Base-by-base conservation (phyloP, 2,797 vertebrate species). In the Pampus argenteus region DNA sequence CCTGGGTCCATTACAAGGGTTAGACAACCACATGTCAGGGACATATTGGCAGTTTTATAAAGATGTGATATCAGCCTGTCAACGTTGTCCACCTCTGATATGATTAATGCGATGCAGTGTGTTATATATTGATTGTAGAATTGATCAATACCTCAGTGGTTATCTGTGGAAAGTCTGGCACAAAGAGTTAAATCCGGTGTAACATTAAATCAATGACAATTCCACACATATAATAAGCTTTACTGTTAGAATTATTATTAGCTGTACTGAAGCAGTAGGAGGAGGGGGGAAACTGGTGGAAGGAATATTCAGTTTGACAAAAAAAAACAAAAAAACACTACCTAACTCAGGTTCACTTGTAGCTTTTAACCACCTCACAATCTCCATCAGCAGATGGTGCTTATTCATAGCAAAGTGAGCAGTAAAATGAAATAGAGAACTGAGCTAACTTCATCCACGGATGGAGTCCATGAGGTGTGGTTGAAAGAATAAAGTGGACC, bases 21-120 rank as follows among this genome's bases (percentile, higher is more conserved):
- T 52, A 20, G 10, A 55, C 26, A 40, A 17, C 17, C 5, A 45
- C 38, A 40, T 15, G n/a, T 36, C 51, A 9, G 9, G 9, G 36
- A 26, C 9, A 23, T 34, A 58, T 28, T 51, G 42, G 13, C 28
- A 22, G 42, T 55, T 71, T 25, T 57, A 29, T 38, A 28, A 64
- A 51, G 28, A 66, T 47, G 7, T 51, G 17, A 59, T 51, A 11
- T 13, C 1, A 9, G 31, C 20, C 47, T 40, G 23, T 66, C 48
- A 57, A 3, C n/a, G 44, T 13, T 25, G 1, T 48, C 31, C 52
- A 34, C 10, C 48, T 36, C 63, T 61, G 42, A 38, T 47, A 34
- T 56, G 65, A 86, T 56, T 50, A 38, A 62, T 61, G 17, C 31
- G 34, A 64, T 49, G 42, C 28, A 47, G 15, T 18, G 5, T 20